Evolutionary conservation across 2,888 invertebrate species (phyloP), one percentile per base, ranked within the genome.

Genomic region (Cheilosia vernalis): DNA sequence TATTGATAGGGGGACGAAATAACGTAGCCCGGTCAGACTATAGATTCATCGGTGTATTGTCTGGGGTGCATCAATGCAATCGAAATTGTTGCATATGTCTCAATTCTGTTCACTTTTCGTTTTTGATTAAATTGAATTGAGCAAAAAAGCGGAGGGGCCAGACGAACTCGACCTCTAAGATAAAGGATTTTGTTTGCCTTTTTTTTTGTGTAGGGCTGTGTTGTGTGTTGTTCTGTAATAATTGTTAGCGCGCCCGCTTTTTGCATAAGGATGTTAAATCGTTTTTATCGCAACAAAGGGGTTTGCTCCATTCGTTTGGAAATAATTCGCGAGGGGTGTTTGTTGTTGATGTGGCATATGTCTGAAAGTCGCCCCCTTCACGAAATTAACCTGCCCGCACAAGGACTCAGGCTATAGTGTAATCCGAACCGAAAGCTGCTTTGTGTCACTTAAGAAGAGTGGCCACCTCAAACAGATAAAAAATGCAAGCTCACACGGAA

Each of bases 21-120:
- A 55, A 72, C 27, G 6, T 53, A 61, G 66, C 17, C 55, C 47
- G 33, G 24, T 60, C 49, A 33, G 27, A 42, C 40, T 21, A 27
- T 7, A n/a, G 47, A 37, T 10, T 30, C 33, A 17, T 9, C n/a
- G n/a, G 5, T 9, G 15, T n/a, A 2, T n/a, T 53, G 27, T 53
- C 51, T 53, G 7, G 30, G 56, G 69, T 69, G 56, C 78, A 72
- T 58, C 72, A 72, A 58, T 51, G 64, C 47, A 64, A 42, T 33
- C 4, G 17, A 78, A 85, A 74, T 85, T 77, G 74, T 76, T 81
- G 85, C 80, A 85, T 81, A 85, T 85, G 85, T 80, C 80, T 61
- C 80, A 72, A 81, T 85, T 85, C 66, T 81, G 76, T 67, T 79
- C 61, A 85, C 61, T 77, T 55, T 80, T 72, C 70, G 53, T 61